Base-by-base conservation (phyloP, 2,113 vertebrate genomes). In the Procavia capensis region DNA sequence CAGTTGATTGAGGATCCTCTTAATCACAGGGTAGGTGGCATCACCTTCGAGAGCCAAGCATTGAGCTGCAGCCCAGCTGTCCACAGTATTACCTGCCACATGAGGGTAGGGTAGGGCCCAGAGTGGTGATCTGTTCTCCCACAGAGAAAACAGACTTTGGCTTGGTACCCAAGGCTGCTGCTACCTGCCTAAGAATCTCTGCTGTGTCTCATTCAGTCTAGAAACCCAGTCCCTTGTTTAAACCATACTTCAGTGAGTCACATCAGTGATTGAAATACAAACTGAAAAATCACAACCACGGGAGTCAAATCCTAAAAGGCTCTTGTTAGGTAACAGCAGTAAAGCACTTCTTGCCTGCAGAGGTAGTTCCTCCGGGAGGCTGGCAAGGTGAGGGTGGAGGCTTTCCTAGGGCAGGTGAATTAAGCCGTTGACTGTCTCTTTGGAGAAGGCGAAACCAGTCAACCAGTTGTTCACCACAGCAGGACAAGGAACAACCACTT, bases 21-120 rank as follows among this genome's bases (percentile, higher is more conserved):
- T 98, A 72, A 99, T 97, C 59, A 99, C 98, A 0, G 95, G 86
- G 78, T 97, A 97, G 57, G 96, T 98, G 78, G 92, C 59, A 74
- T 96, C 85, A 29, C 98, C 98, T 41, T 98, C 98, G 94, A 98
- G 76, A 24, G 98, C 98, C 93, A 99, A 93, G 93, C 98, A 98
- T 89, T 99, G 98, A 63, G 98, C 98, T 25, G 98, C 98, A 91
- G 98, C 97, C 99, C 98, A 99, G 96, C 98, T 98, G 86, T 99
- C 98, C 34, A 94, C 96, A 39, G 87, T 97, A 57, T 97, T 97
- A 81, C 98, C 98, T 98, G 97, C 43, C 79, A 81, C 39, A 31
- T 4, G 13, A 54, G 85, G 29, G 68, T 88, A 31, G 64, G 11
- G 70, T 75, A 78, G 68, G 59, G 36, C 47, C 68, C 41, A 79